Base-by-base conservation (phyloP, 2,113 vertebrate genomes). In the Aegithalos caudatus region DNA sequence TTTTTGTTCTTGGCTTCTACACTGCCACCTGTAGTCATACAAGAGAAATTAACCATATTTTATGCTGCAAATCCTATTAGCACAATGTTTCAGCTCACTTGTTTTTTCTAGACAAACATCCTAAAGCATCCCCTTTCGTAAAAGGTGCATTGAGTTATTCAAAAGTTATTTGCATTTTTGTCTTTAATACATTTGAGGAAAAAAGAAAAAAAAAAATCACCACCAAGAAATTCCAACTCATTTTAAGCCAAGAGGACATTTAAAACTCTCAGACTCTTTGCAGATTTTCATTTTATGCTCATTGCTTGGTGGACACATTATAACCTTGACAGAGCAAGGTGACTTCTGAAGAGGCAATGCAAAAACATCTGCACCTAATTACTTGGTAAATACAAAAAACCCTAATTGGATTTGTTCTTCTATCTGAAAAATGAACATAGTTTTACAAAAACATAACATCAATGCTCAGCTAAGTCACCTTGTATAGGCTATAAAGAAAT, bases 21-120 rank as follows among this genome's bases (percentile, higher is more conserved):
- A 98, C 97, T 98, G 98, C 98, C 98, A 98, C 97, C 98, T 98
- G 97, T 98, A 98, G 98, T 98, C 97, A 94, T 27, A 95, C 42
- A 97, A 95, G 92, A 97, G 97, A 97, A 98, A 97, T 97, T 95
- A 97, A 64, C 77, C 89, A 94, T 53, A 77, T 69, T 94, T 97
- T 90, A 95, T 80, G 76, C 86, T 84, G 86, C 66, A 85, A 91
- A 94, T 79, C 53, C 81, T 50, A 84, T 87, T 88, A 88, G 73
- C 92, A 92, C 69, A 69, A 44, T 16, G 21, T 86, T 94, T 81
- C 64, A 76, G 21, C 61, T 86, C 53, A 23, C 76, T 92, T 70
- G 21, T 60, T 82, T 90, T 90, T 81, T 40, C 89, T 45, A 22
- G 11, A 53, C 37, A 48, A 67, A 33, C 72, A 57, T 53, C 54